Evolutionary conservation across 1,140 invertebrate species (phyloP).

Genomic region (Belonocnema kinseyi): DNA sequence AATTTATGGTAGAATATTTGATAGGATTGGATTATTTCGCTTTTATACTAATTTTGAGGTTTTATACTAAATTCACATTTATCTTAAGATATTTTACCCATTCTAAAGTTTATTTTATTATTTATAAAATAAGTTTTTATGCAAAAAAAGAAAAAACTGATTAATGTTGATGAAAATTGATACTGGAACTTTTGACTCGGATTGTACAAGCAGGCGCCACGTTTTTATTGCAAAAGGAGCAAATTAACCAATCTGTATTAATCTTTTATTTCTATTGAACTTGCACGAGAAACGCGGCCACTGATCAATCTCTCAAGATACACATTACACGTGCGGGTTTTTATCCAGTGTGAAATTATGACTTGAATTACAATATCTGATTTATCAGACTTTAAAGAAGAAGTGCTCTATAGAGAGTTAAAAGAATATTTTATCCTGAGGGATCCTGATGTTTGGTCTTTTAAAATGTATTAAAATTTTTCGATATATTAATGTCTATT

Average conservation of each 20-base stretch:
- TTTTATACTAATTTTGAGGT: too few relatives aligned
- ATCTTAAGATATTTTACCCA: too few relatives aligned
- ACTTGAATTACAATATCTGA: constrained; percentile 1
- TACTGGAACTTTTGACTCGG: background rate
- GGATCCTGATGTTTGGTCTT: too few relatives aligned
- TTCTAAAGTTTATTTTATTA: too few relatives aligned
- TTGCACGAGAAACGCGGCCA: constrained; percentile 11
- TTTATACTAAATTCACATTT: too few relatives aligned
- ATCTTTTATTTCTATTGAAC: constrained; percentile 31
- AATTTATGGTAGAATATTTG: too few relatives aligned
- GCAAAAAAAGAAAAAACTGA: background rate
- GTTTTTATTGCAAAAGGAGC: background rate
- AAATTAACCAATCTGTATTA: background rate
- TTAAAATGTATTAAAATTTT: too few relatives aligned
- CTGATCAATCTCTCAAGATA: constrained; percentile 5
- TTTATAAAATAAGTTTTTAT: too few relatives aligned
- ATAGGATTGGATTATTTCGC: too few relatives aligned
- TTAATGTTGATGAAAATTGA: background rate
- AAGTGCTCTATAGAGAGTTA: background rate
- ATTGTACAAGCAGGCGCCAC: constrained; percentile 23
- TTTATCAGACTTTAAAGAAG: background rate
- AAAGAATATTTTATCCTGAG: background rate
- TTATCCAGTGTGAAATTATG: constrained; percentile 7
- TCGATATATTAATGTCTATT: too few relatives aligned
- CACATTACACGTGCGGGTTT: background rate